A percentile compares a stretch with the other conserved stretches of the same genome.
phyloP scores from a whole-genome alignment of 64 coral and sea anemone genomes.

The Porites lutea region DNA sequence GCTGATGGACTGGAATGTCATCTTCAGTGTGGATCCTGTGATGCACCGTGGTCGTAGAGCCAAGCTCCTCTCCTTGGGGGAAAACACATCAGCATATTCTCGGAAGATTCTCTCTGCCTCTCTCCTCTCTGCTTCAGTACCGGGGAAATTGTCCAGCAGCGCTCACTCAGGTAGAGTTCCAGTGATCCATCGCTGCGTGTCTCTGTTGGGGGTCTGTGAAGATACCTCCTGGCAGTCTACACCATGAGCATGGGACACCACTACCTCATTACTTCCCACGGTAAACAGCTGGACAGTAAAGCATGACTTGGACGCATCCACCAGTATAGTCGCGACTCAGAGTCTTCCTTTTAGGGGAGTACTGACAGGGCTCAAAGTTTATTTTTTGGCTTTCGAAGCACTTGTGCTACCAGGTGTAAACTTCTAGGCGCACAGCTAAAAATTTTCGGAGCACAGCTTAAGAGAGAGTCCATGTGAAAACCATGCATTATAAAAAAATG shows the following conservation, averaged over 20 bases:
- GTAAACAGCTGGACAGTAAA: slow-evolving; percentile 49
- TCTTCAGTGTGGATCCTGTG: slow-evolving; percentile 31
- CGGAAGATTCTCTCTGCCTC: not conserved
- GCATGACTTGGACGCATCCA: slow-evolving; percentile 61
- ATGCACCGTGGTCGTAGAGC: not conserved
- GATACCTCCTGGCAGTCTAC: not conserved
- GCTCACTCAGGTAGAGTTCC: not conserved
- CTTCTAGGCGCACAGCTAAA: no score
- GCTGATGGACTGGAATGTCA: slow-evolving; percentile 24
- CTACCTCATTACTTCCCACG: not conserved
- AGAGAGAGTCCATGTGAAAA: no score
- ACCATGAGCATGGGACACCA: not conserved
- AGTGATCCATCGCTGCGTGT: not conserved
- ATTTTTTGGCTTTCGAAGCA: no score
- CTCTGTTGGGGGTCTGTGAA: not conserved
- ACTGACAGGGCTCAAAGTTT: no score
- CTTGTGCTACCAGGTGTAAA: no score
- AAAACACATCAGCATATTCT: slow-evolving; percentile 50
- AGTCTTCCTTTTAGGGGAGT: slow-evolving; percentile 29
- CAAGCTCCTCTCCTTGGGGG: not conserved
- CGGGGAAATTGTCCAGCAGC: not conserved
- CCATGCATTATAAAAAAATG: no score
- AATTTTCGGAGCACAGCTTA: no score
- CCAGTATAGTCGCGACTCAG: slow-evolving; percentile 42
- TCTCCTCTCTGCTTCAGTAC: not conserved